Base-by-base conservation (phyloP, 2,888 invertebrate species). In the Cordilura impudica region DNA sequence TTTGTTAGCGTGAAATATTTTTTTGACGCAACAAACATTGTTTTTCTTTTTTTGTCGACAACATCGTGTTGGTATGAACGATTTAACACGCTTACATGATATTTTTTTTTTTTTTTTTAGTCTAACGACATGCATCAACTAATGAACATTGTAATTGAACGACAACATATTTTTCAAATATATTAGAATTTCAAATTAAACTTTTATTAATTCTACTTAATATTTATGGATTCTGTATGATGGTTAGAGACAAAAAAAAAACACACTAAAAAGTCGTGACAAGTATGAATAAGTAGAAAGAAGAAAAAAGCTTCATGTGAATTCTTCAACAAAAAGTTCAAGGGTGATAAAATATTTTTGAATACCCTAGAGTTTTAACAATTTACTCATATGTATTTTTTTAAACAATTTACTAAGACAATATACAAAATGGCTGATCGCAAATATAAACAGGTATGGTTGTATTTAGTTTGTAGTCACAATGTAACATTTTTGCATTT, bases 151-250 rank as follows among this genome's bases (percentile, higher is more conserved):
- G 56, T 43, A 69, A 70, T 76, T 75, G 3, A 45, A 67, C 69
- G n/a, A 51, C 7, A 10, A 31, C 5, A 3, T 16, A 14, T 63
- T 12, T 61, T 47, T 53, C 69, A 54, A 51, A 69, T 67, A 51
- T 56, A 75, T 79, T 79, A 75, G 67, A 72, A 75, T 72, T 79
- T 79, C 35, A 72, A 79, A 72, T 74, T 54, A 67, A 61, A 67
- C 45, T 60, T 39, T 58, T 69, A 56, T 65, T 58, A 70, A 76
- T 76, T 76, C 69, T 43, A 56, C 69, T 70, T 56, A 76, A 56
- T 63, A 56, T 29, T 63, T 63, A 70, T 63, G 54, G 54, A 69
- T 63, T 61, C 39, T 75, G 61, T 19, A 14, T 23, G 12, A 21
- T 6, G 12, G 19, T 39, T 21, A 5, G 14, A 7, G 16, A 16